Conservation (phyloP, 2,888 invertebrate species). For the Nebria salina region DNA sequence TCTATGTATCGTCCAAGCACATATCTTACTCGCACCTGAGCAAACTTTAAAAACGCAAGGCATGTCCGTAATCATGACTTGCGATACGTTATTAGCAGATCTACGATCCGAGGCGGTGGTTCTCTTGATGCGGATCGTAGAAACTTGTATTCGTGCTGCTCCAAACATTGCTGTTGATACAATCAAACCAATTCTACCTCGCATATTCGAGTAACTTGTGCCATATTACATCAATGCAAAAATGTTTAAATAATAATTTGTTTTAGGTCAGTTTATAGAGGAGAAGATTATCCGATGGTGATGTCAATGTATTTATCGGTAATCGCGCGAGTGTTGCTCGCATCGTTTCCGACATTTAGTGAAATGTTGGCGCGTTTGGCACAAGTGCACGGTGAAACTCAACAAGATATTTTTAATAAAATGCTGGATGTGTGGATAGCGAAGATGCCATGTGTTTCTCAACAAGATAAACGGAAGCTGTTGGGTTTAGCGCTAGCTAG, state of each 20-base stretch:
- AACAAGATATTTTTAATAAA: conserved; percentile 74
- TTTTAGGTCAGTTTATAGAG: conserved; percentile 72
- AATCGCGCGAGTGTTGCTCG: conserved; percentile 79
- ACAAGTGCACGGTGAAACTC: conserved; percentile 62
- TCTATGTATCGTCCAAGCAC: conserved; percentile 83
- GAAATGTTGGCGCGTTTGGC: conserved; percentile 66
- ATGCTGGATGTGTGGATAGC: conserved; percentile 82
- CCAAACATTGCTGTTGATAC: conserved; percentile 79
- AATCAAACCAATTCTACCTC: conserved; percentile 71
- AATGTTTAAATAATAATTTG: not conserved
- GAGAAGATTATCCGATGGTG: conserved; percentile 77
- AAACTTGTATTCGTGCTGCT: conserved; percentile 78
- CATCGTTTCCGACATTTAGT: conserved; percentile 74
- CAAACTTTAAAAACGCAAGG: conserved; percentile 80
- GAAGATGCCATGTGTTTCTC: conserved; percentile 80
- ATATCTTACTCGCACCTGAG: conserved; percentile 81
- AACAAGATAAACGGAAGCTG: conserved; percentile 84
- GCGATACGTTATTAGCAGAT: conserved; percentile 80
- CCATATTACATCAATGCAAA: not conserved
- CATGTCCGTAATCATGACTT: conserved; percentile 72
- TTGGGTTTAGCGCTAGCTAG: conserved; percentile 77
- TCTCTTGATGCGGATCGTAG: conserved; percentile 77
- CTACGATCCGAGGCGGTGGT: conserved; percentile 79
- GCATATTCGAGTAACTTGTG: conserved; percentile 68
- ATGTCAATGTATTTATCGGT: conserved; percentile 82